Percentiles rank a stretch among this genome's conserved stretches.
phyloP scores from a whole-genome alignment of 2,888 invertebrate species.

The Ennomos quercinarius region DNA sequence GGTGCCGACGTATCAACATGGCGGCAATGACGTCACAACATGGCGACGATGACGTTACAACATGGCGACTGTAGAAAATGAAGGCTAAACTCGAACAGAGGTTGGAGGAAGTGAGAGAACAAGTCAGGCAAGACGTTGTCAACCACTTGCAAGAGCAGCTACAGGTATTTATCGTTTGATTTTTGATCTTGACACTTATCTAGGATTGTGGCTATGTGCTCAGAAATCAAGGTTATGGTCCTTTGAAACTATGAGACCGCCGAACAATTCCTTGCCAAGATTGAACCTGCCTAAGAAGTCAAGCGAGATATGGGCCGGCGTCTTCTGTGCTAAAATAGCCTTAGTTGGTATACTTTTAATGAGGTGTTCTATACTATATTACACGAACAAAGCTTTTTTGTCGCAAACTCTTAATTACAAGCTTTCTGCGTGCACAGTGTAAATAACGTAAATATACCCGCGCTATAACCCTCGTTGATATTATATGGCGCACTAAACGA shows the following conservation, averaged over 20 bases:
- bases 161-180: constrained; percentile 84
- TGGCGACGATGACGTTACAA: constrained; percentile 31
- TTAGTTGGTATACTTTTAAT: too few relatives aligned
- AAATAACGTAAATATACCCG: background rate
- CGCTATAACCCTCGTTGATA: constrained; percentile 1
- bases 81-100: constrained; percentile 54
- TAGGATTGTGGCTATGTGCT: too few relatives aligned
- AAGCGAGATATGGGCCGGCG: too few relatives aligned
- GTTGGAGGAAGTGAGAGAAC: constrained; percentile 62
- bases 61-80: constrained; percentile 50
- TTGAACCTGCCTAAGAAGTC: too few relatives aligned
- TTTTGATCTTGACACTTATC: background rate
- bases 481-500: constrained; percentile 18
- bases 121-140: constrained; percentile 89
- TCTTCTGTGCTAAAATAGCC: too few relatives aligned
- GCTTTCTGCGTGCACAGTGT: constrained; percentile 4
- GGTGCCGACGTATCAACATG: constrained; percentile 33
- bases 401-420: background rate
- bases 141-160: constrained; percentile 89
- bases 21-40: constrained; percentile 20
- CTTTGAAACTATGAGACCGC: too few relatives aligned
- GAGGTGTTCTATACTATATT: too few relatives aligned
- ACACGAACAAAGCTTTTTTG: too few relatives aligned
- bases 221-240: too few relatives aligned
- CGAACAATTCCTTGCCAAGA: too few relatives aligned